Conservation (phyloP, 2,797 vertebrate genomes). For the Notolabrus celidotus region DNA sequence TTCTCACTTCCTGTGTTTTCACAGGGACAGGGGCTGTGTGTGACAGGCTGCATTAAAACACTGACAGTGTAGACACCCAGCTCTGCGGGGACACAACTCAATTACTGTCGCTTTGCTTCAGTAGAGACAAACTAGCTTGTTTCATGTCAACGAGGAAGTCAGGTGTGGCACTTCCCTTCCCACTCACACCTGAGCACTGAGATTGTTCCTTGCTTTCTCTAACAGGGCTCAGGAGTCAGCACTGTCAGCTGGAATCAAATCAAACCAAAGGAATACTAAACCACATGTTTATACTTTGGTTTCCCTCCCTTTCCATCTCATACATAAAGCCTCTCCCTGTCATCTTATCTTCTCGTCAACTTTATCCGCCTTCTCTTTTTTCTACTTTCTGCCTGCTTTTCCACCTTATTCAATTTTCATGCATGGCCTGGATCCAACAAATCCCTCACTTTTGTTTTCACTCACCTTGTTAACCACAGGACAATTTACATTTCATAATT, state of each 20-base stretch:
- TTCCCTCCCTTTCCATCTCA: background rate
- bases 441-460: constrained; percentile 46
- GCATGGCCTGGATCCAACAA: constrained; percentile 21
- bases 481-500: constrained; percentile 49
- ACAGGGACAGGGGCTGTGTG: constrained; percentile 12
- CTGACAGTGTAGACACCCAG: constrained; percentile 2
- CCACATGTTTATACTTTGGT: background rate
- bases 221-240: constrained; percentile 1
- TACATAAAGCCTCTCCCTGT: background rate
- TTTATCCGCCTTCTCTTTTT: background rate
- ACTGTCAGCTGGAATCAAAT: constrained; percentile 13
- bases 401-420: constrained; percentile 12
- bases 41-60: constrained; percentile 40
- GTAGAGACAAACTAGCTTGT: constrained; percentile 23
- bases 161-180: constrained; percentile 31
- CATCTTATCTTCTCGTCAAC: background rate
- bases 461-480: constrained; percentile 46
- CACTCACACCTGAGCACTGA: constrained; percentile 14
- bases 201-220: constrained; percentile 24
- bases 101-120: constrained; percentile 54
- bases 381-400: background rate
- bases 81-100: constrained; percentile 50
- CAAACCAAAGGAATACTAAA: constrained; percentile 4
- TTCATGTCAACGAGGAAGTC: constrained; percentile 44
- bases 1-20: constrained; percentile 39